phyloP scores from a whole-genome alignment of 2,113 vertebrate species.

The Crotalus viridis region DNA sequence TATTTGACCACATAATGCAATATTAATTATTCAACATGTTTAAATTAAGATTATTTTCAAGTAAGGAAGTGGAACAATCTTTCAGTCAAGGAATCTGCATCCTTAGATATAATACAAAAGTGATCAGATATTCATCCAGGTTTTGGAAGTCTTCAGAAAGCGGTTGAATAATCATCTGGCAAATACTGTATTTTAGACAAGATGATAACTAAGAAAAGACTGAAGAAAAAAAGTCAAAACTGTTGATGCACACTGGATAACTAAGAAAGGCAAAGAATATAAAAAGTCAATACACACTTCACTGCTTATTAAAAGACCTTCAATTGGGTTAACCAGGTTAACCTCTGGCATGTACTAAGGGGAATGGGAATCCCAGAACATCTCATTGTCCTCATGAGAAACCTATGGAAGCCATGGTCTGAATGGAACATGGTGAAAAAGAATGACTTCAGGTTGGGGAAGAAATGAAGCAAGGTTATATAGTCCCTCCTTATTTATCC shows the following conservation, averaged over 20 bases:
- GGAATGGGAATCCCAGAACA: neutral
- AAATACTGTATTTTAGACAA: neutral
- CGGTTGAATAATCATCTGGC: neutral
- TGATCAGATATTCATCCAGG: neutral
- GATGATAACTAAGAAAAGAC: neutral
- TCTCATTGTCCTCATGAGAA: neutral
- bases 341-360: neutral
- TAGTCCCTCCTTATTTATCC: neutral
- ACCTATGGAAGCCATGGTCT: neutral
- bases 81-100: neutral
- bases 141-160: neutral
- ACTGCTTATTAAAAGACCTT: neutral
- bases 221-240: neutral
- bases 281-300: neutral
- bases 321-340: neutral
- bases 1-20: neutral
- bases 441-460: neutral
- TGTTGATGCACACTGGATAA: neutral
- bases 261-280: neutral
- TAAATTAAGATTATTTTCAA: slow-evolving; percentile 25
- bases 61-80: neutral
- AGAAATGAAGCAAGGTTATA: neutral
- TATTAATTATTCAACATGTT: slow-evolving; percentile 13
- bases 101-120: neutral
- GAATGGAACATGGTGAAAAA: neutral